Evolutionary conservation across 2,113 vertebrate species (phyloP).

Genomic region (Dermatemys mawii): DNA sequence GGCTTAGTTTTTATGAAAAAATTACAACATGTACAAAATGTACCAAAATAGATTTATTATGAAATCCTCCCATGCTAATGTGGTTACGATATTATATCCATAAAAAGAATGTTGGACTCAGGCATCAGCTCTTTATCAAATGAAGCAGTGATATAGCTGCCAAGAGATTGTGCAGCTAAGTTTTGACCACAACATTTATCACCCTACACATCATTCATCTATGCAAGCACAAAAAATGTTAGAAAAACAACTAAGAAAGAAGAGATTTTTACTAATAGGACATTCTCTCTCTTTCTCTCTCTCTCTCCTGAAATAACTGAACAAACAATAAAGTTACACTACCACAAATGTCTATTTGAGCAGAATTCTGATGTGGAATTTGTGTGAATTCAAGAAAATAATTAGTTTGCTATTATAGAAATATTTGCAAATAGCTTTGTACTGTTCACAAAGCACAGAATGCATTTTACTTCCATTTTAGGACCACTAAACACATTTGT

Average conservation of each 20-base stretch:
- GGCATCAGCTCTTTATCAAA: not conserved
- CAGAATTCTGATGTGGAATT: not conserved
- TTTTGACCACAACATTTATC: not conserved
- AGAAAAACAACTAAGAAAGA: not conserved
- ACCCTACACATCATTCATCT: not conserved
- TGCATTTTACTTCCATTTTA: not conserved
- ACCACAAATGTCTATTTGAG: accelerated
- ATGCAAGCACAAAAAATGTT: not conserved
- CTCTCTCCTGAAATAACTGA: not conserved
- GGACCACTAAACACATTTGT: not conserved
- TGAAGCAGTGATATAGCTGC: not conserved
- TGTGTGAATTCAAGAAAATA: not conserved
- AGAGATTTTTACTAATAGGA: not conserved
- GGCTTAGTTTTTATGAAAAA: accelerated
- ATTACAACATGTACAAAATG: not conserved
- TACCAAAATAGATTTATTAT: not conserved
- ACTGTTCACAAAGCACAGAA: not conserved
- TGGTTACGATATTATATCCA: accelerated
- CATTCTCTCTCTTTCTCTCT: not conserved
- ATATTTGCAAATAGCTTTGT: not conserved
- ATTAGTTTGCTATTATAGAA: not conserved
- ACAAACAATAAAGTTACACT: not conserved
- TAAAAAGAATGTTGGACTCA: not conserved
- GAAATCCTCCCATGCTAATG: not conserved
- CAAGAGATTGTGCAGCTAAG: not conserved